A percentile compares a stretch with the other conserved stretches of the same genome.
These are phyloP conservation scores for Tipula helvola DNA, from an alignment of 2,888 invertebrate genomes.

Conservation along the genomic window DNA sequence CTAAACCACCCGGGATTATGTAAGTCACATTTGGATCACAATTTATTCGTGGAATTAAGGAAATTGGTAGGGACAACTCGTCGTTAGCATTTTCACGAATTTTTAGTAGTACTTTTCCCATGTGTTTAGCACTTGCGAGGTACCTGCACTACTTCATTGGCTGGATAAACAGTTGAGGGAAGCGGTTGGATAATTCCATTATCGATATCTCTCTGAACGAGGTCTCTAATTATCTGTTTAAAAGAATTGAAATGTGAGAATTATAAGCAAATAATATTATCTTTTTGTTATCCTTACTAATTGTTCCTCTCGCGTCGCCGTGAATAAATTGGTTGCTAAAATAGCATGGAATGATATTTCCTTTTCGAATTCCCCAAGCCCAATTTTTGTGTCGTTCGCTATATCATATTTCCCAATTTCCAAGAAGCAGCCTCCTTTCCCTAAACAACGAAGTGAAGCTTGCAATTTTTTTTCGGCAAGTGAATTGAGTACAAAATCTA, in stretches of 20 bases:
- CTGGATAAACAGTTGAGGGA: constrained; percentile 46
- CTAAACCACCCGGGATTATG: constrained; percentile 67
- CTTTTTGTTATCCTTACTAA: neutral
- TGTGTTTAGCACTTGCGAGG: constrained; percentile 62
- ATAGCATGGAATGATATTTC: constrained; percentile 67
- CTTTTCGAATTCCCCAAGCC: constrained; percentile 52
- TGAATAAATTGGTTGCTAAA: constrained; percentile 57
- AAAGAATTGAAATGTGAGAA: neutral
- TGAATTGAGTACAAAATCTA: constrained; percentile 85
- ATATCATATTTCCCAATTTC: constrained; percentile 83
- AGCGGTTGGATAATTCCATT: constrained; percentile 40
- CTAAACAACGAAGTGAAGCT: constrained; percentile 51
- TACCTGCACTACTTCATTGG: constrained; percentile 50
- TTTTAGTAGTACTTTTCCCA: constrained; percentile 53
- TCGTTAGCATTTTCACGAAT: constrained; percentile 24
- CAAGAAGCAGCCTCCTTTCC: constrained; percentile 52
- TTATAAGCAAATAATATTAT: neutral
- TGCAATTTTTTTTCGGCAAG: constrained; percentile 82
- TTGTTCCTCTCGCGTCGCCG: constrained; percentile 33
- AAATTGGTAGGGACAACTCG: constrained; percentile 24
- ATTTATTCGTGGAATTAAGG: constrained; percentile 25
- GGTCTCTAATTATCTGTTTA: neutral
- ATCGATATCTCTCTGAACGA: neutral
- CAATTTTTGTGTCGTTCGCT: constrained; percentile 47
- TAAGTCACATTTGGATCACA: constrained; percentile 34